Evolutionary conservation across 1,140 invertebrate genomes (phyloP).

Genomic region (Lethocerus indicus): DNA sequence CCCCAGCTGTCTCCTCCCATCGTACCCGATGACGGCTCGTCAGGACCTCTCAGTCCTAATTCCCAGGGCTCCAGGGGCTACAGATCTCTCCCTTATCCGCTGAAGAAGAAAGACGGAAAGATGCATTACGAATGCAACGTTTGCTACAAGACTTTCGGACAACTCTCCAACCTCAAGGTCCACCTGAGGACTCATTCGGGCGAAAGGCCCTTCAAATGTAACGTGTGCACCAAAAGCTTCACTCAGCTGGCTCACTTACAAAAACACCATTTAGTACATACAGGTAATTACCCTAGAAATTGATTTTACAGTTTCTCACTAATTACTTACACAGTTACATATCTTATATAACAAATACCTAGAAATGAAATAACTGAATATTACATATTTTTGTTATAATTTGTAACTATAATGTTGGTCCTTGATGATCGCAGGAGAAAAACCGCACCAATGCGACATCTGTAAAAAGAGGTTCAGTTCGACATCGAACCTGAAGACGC

Average conservation of each 20-base stretch:
- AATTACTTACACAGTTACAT: no score
- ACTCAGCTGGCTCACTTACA: slow-evolving; percentile 93
- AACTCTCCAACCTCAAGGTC: slow-evolving; percentile 96
- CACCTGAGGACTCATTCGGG: slow-evolving; percentile 95
- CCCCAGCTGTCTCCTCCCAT: no score
- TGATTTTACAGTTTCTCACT: no score
- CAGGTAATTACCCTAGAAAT: no score
- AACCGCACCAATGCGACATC: slow-evolving; percentile 93
- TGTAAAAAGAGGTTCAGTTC: slow-evolving; percentile 97
- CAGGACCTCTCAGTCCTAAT: no score
- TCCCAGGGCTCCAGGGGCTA: no score
- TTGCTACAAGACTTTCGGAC: slow-evolving; percentile 96
- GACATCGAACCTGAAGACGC: slow-evolving; percentile 97
- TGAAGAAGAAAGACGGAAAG: slow-evolving; percentile 97
- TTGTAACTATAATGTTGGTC: no score
- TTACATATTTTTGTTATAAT: no score
- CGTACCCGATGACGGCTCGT: no score
- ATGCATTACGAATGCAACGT: slow-evolving; percentile 99
- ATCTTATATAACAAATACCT: no score
- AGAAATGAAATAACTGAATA: no score
- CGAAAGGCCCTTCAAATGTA: slow-evolving; percentile 94
- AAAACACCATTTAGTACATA: slow-evolving; percentile 96
- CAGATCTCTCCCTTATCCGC: slow-evolving; percentile 82
- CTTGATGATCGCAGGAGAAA: slow-evolving; percentile 62
- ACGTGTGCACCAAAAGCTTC: slow-evolving; percentile 90